Evolutionary conservation across 1,140 invertebrate genomes (phyloP).

Genomic region (Lepidostoma basale): DNA sequence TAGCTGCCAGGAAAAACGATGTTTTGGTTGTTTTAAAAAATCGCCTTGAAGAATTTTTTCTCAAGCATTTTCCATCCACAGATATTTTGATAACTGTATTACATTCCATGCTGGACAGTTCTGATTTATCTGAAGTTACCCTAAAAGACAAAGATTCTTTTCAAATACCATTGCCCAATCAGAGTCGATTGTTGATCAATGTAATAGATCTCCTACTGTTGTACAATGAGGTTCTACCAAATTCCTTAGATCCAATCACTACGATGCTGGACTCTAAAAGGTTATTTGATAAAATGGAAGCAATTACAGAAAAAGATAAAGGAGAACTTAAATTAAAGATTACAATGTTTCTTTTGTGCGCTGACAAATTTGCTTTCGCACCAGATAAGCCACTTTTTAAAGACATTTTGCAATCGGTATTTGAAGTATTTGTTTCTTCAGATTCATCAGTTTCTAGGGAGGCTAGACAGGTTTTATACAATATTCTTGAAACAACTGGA

Average conservation of each 20-base stretch:
- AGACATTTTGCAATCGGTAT: slow-evolving; percentile 62
- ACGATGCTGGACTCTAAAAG: slow-evolving; percentile 57
- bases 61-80: slow-evolving; percentile 61
- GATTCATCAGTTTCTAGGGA: slow-evolving; percentile 54
- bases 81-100: slow-evolving; percentile 59
- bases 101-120: slow-evolving; percentile 57
- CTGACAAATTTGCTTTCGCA: slow-evolving; percentile 64
- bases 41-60: slow-evolving; percentile 56
- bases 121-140: slow-evolving; percentile 32
- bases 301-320: slow-evolving; percentile 49
- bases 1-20: slow-evolving; percentile 48
- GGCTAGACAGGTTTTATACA: slow-evolving; percentile 56
- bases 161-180: slow-evolving; percentile 48
- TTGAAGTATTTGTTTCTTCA: slow-evolving; percentile 61
- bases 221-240: slow-evolving; percentile 62
- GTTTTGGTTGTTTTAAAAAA: slow-evolving; percentile 52
- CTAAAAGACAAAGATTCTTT: slow-evolving; percentile 48
- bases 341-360: slow-evolving; percentile 65
- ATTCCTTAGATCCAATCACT: slow-evolving; percentile 60
- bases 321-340: slow-evolving; percentile 68
- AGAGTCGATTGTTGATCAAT: slow-evolving; percentile 55
- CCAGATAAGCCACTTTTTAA: slow-evolving; percentile 65
- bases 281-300: slow-evolving; percentile 55
- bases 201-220: slow-evolving; percentile 63
- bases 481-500: slow-evolving; percentile 64